These are phyloP conservation scores for Taeniopygia guttata DNA, from an alignment of 2,797 vertebrate genomes.

Conservation along the genomic window DNA sequence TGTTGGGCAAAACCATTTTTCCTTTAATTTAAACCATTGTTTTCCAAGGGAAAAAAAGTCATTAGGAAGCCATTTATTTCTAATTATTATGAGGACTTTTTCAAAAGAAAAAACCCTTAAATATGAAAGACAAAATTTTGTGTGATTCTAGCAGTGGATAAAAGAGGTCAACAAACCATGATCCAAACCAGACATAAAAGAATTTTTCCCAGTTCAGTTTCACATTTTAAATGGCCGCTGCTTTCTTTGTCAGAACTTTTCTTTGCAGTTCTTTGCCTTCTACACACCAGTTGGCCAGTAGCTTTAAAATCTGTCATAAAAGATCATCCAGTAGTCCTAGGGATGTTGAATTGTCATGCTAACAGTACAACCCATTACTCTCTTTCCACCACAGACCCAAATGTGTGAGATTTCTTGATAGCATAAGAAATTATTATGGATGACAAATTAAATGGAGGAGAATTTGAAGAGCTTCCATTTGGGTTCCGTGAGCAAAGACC, in stretches of 20 bases:
- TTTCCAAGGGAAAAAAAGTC: conserved; percentile 23
- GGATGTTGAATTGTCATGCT: background rate
- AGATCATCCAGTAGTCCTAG: background rate
- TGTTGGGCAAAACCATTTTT: conserved; percentile 16
- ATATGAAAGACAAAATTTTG: conserved; percentile 7
- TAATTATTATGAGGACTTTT: background rate
- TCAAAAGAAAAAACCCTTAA: background rate
- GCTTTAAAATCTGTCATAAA: background rate
- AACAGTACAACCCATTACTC: background rate
- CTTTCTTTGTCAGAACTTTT: background rate
- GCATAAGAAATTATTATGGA: background rate
- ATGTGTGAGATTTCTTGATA: background rate
- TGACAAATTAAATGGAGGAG: background rate
- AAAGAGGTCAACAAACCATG: background rate
- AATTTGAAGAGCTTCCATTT: background rate
- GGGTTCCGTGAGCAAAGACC: background rate
- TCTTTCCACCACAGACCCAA: background rate
- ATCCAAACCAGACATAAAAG: background rate
- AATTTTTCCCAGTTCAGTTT: background rate
- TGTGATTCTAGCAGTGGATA: background rate
- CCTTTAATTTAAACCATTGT: conserved; percentile 51
- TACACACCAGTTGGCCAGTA: background rate
- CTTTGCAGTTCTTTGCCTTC: background rate
- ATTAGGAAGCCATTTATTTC: conserved; percentile 33
- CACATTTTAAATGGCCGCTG: background rate